Evolutionary conservation across 2,113 vertebrate genomes (phyloP).

Genomic region (Amblyopsis rosae): DNA sequence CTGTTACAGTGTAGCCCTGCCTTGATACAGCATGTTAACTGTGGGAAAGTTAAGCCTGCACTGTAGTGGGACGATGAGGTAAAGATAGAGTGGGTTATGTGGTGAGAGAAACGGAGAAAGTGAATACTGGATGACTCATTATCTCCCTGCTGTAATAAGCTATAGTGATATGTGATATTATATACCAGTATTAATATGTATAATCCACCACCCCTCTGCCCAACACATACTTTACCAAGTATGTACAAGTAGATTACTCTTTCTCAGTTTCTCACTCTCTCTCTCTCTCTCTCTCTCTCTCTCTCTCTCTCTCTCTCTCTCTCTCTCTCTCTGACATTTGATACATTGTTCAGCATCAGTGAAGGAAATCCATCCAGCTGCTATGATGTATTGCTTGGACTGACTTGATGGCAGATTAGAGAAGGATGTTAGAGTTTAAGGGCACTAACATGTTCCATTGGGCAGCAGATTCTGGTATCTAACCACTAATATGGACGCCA

Average conservation of each 20-base stretch:
- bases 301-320: neutral
- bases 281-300: too few species aligned
- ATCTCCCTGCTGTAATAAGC: neutral
- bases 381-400: conserved; percentile 28
- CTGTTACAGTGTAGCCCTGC: neutral
- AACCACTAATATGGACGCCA: neutral
- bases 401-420: conserved; percentile 37
- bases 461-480: neutral
- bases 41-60: neutral
- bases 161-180: neutral
- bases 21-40: too few species aligned
- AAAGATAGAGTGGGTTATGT: conserved; percentile 2
- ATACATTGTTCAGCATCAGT: conserved; percentile 40
- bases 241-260: neutral
- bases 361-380: conserved; percentile 48
- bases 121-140: neutral
- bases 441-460: neutral
- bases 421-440: neutral
- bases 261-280: neutral
- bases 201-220: too few species aligned
- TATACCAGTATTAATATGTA: neutral
- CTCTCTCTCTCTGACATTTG: conserved; percentile 21
- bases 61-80: neutral
- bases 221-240: neutral
- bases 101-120: neutral